Percentiles rank a stretch among this genome's conserved stretches.
Conservation (phyloP, 2,797 vertebrate species). For the Eutrigla gurnardus region DNA sequence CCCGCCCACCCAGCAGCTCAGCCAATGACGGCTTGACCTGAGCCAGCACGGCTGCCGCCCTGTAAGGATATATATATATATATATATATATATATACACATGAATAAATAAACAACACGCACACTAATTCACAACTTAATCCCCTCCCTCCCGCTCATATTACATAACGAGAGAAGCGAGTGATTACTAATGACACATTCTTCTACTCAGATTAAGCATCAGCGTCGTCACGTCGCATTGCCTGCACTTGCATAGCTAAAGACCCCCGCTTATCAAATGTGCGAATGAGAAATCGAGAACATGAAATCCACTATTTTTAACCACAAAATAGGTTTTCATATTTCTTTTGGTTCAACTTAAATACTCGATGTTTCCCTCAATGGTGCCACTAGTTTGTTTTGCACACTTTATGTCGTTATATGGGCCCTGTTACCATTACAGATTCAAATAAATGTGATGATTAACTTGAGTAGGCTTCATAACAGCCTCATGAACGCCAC, state of each 20-base stretch:
- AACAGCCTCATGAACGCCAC: background rate
- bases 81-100: slow-evolving; percentile 20
- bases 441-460: background rate
- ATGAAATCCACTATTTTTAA: background rate
- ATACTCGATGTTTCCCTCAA: background rate
- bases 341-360: background rate
- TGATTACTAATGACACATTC: slow-evolving; percentile 66
- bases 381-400: background rate
- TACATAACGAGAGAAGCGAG: slow-evolving; percentile 69
- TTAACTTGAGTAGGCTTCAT: background rate
- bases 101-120: slow-evolving; percentile 11
- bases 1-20: slow-evolving; percentile 87
- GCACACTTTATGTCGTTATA: background rate
- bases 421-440: background rate
- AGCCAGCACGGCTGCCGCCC: slow-evolving; percentile 87
- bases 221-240: slow-evolving; percentile 31
- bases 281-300: background rate
- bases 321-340: background rate
- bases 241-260: background rate
- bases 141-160: slow-evolving; percentile 59
- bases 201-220: slow-evolving; percentile 64
- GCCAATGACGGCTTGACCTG: slow-evolving; percentile 85
- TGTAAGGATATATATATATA: slow-evolving; percentile 63
- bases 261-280: background rate
- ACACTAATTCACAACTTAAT: slow-evolving; percentile 63